A percentile compares a stretch with the other conserved stretches of the same genome.
Conservation (phyloP, 2,888 invertebrate species). For the Platycheirus rosarum region DNA sequence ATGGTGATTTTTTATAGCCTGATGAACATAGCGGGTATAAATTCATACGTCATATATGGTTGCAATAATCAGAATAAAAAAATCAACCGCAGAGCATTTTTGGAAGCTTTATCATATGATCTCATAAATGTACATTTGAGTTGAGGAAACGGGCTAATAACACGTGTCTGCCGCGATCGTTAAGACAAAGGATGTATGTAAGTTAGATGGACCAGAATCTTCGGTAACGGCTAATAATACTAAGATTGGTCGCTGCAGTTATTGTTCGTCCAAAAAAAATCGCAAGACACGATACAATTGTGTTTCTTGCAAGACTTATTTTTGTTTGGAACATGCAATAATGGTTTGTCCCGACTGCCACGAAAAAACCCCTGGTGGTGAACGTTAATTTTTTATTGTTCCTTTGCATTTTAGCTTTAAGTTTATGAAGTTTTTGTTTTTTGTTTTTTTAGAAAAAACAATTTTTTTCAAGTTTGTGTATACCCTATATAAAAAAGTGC, state of each 20-base stretch:
- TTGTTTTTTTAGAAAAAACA: neutral
- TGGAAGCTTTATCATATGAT: neutral
- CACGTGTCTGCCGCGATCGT: neutral
- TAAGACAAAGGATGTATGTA: conserved; percentile 4
- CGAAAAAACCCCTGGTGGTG: neutral
- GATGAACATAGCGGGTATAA: neutral
- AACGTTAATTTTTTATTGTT: conserved; percentile 2
- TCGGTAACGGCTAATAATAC: neutral
- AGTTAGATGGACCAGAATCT: conserved; percentile 8
- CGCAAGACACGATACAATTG: neutral
- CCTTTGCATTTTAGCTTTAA: conserved; percentile 2
- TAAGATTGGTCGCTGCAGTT: too few species aligned
- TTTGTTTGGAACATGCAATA: too few species aligned
- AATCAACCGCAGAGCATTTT: neutral
- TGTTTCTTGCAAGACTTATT: neutral
- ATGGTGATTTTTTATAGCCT: too few species aligned
- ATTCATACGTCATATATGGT: conserved; percentile 3
- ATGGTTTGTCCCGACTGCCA: too few species aligned
- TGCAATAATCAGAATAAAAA: neutral
- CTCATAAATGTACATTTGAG: neutral
- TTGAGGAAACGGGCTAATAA: too few species aligned
- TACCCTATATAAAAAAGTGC: neutral
- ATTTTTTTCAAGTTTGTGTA: conserved; percentile 1
- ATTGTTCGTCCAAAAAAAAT: neutral
- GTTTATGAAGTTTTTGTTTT: conserved; percentile 6